These are phyloP conservation scores for Pristis pectinata DNA, from an alignment of 2,797 vertebrate genomes.

Conservation along the genomic window DNA sequence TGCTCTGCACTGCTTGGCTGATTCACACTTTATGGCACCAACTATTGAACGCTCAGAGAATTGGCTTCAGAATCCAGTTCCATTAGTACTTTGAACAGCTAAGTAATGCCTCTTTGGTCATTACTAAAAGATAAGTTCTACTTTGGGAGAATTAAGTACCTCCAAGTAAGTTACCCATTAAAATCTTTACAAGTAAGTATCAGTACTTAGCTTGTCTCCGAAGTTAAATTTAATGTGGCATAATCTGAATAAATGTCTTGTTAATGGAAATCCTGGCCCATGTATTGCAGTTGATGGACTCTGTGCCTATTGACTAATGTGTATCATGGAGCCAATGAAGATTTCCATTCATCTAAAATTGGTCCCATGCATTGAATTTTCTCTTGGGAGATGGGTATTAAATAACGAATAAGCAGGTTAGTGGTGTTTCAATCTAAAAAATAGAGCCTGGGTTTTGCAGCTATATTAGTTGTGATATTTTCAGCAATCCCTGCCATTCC, in stretches of 20 bases:
- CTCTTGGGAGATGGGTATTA: background rate
- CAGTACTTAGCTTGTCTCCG: background rate
- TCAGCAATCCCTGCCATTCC: no score
- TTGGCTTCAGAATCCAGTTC: background rate
- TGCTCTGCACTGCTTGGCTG: background rate
- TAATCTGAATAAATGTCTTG: constrained; percentile 4
- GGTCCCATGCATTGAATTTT: background rate
- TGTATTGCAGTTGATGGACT: background rate
- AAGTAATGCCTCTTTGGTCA: background rate
- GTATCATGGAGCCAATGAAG: background rate
- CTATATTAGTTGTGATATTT: no score
- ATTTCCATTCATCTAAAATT: background rate
- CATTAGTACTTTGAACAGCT: background rate
- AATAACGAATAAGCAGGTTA: background rate
- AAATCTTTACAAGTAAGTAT: background rate
- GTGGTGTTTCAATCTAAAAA: no score
- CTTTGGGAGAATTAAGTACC: background rate
- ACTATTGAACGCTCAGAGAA: background rate
- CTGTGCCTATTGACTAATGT: background rate
- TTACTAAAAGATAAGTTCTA: background rate
- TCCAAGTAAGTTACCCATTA: background rate
- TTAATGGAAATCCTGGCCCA: background rate
- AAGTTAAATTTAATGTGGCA: constrained; percentile 17
- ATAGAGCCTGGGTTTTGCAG: no score
- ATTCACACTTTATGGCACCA: background rate